Conservation (phyloP, 2,888 invertebrate species). For the Drosophila paramelanica region DNA sequence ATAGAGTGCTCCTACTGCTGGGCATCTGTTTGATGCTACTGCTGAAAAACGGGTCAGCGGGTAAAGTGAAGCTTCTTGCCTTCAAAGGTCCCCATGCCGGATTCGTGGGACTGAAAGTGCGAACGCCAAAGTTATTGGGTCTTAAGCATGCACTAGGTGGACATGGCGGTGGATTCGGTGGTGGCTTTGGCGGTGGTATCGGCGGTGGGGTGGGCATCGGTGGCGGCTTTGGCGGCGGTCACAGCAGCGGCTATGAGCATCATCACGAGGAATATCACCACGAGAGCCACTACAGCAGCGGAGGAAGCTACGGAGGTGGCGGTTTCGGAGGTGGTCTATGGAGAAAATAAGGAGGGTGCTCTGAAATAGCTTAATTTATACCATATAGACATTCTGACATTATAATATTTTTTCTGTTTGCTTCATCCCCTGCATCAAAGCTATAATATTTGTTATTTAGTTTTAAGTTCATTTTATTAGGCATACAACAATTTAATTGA, state of each 20-base stretch:
- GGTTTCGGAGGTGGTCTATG: constrained; percentile 52
- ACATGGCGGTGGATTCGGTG: constrained; percentile 41
- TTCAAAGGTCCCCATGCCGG: constrained; percentile 76
- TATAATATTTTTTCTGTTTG: constrained; percentile 44
- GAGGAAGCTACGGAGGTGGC: constrained; percentile 57
- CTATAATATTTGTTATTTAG: constrained; percentile 61
- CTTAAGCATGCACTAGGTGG: constrained; percentile 69
- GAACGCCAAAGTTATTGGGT: constrained; percentile 75
- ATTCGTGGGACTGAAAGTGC: constrained; percentile 71
- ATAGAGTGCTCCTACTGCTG: constrained; percentile 38
- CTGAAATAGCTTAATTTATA: constrained; percentile 4
- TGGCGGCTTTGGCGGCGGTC: constrained; percentile 56
- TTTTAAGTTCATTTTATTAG: constrained; percentile 48
- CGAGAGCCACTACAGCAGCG: constrained; percentile 68
- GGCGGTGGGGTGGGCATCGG: constrained; percentile 29
- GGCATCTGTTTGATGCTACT: constrained; percentile 38
- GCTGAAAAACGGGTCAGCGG: constrained; percentile 49
- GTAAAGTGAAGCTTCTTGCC: constrained; percentile 75
- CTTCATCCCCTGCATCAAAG: constrained; percentile 33
- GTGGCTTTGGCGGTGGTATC: constrained; percentile 35
- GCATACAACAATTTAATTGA: constrained; percentile 15
- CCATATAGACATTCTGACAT: constrained; percentile 15
- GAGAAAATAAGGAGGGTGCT: constrained; percentile 54
- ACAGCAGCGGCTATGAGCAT: constrained; percentile 62
- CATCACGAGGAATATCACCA: constrained; percentile 74